Evolutionary conservation across 2,888 invertebrate genomes (phyloP), one percentile per base, ranked within the genome.

Genomic region (Chironomus riparius): DNA sequence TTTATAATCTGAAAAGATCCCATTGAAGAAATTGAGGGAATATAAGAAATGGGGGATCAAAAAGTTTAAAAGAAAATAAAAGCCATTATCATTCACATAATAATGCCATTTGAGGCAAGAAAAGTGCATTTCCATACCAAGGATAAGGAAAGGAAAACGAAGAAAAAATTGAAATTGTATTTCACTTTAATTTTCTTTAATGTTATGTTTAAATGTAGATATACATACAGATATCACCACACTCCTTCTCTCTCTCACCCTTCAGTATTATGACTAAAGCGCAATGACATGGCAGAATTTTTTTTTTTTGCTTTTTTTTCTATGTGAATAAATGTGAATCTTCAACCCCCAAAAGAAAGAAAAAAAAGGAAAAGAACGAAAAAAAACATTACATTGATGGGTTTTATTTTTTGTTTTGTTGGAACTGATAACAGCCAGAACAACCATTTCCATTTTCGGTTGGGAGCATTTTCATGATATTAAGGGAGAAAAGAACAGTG

Each of bases 391-490:
- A 73, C 72, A 73, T 73, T 73, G 72, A 73, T 73, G 72, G 72
- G 72, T 73, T 73, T 73, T 73, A 28, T 73, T 62, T 73, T 73
- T 73, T 73, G 72, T 73, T 73, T 73, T 61, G 61, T 73, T 56
- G 61, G 28, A 73, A 47, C 72, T 73, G 72, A 73, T 73, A 73
- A 73, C 72, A 73, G 56, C 72, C 56, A 73, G 56, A 73, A 73
- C 72, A 73, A 73, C 72, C 72, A 73, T 73, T 65, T 65, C 65
- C 65, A 65, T 65, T 65, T 65, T 73, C 38, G 61, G 47, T 24
- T 65, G 65, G 65, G 65, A 65, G 65, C 69, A 47, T 22, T 21
- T 69, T n/a, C 47, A 47, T 22, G 69, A 69, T 69, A 69, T 15
- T 21, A 69, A 69, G 24, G 22, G 24, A 65, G 65, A 13, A 21